Percentiles rank a stretch among this genome's conserved stretches.
Conservation (phyloP, 2,888 invertebrate genomes). For the Xestoiulus laeticollis region DNA sequence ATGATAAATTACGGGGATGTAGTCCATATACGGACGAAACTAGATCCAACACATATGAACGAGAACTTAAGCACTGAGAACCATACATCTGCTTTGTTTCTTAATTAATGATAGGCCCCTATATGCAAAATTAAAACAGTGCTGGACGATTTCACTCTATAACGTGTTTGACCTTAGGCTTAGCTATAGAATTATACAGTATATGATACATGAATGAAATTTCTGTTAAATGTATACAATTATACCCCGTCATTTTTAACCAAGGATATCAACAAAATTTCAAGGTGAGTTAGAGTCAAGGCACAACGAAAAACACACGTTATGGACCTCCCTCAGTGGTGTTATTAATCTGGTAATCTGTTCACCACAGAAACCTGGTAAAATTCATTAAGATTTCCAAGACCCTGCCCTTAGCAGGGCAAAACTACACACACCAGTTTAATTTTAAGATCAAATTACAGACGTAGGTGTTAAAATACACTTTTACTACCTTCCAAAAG, state of each 20-base stretch:
- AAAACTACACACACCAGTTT: background rate
- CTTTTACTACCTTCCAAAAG: background rate
- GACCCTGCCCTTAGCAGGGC: background rate
- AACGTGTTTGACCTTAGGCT: background rate
- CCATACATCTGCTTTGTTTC: background rate
- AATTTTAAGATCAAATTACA: background rate
- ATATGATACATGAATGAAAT: background rate
- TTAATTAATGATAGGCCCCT: background rate
- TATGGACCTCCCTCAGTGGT: background rate
- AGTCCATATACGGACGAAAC: background rate
- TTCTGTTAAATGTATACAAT: background rate
- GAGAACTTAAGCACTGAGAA: background rate
- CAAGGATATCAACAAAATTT: background rate
- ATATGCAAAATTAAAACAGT: background rate
- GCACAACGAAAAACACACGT: background rate
- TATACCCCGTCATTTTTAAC: too few species aligned
- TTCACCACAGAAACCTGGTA: background rate
- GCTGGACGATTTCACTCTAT: too few species aligned
- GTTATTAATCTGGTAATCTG: background rate
- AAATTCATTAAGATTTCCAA: background rate
- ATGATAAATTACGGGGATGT: background rate
- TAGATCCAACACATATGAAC: background rate
- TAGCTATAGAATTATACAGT: too few species aligned
- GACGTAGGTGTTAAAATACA: conserved; percentile 23
- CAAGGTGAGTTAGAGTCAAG: background rate